Evolutionary conservation across 2,113 vertebrate genomes (phyloP).

Genomic region (Oncorhynchus gorbuscha): DNA sequence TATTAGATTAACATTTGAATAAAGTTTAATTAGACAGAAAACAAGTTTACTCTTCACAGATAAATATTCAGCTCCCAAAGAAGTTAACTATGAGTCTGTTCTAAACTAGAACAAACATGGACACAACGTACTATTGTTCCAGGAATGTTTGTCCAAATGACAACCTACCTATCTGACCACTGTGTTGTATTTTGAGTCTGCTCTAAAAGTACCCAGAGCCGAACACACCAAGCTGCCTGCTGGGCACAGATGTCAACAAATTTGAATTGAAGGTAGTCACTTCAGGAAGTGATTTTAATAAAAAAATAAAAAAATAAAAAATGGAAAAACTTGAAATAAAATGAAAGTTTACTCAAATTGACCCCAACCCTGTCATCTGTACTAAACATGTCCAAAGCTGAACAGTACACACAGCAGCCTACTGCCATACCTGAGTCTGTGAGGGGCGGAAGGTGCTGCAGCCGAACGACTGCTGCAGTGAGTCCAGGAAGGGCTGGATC

Average conservation of each 20-base stretch:
- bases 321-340: not conserved
- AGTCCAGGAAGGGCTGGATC: slow-evolving; percentile 98
- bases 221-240: not conserved
- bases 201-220: not conserved
- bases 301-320: no score
- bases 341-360: not conserved
- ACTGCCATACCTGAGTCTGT: slow-evolving; percentile 88
- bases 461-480: slow-evolving; percentile 88
- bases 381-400: no score
- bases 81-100: no score
- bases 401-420: not conserved
- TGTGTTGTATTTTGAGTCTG: not conserved
- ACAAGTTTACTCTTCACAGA: not conserved
- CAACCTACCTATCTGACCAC: not conserved
- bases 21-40: not conserved
- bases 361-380: no score
- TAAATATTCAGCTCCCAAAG: no score
- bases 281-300: no score
- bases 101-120: not conserved
- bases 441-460: slow-evolving; percentile 89
- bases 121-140: no score
- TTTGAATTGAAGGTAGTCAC: no score
- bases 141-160: no score
- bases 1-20: no score
- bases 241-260: no score